Base-by-base conservation (phyloP, 2,888 invertebrate genomes). In the Drosophila vallismaia region DNA sequence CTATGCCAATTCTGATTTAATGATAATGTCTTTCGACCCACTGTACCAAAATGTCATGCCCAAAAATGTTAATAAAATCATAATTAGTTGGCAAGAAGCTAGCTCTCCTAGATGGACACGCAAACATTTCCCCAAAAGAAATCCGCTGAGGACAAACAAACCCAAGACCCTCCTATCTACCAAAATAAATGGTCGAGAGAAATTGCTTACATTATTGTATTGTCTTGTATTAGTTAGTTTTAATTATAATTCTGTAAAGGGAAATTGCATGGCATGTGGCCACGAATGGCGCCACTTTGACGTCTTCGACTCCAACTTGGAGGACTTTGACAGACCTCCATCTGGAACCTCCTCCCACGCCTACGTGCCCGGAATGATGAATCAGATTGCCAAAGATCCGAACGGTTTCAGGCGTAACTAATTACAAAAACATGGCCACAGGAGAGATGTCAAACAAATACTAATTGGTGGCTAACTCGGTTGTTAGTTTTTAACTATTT, bases 291-390 rank as follows among this genome's bases (percentile, higher is more conserved):
- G 82, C 82, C 82, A 78, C 51, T 52, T 68, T 69, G 85, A 66
- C 87, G 82, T 67, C 79, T 46, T 60, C 57, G 63, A 78, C 79
- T 46, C 58, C 57, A 58, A 78, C 62, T 74, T 60, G 71, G 82
- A 76, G 76, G 76, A 71, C 62, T 87, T 76, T 87, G 82, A 81
- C 86, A 87, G 79, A 71, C 78, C 76, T 68, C 63, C 58, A 14
- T 19, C 12, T 24, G 4, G 2, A 14, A 29, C 26, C 60, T 58
- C 44, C 63, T 50, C 51, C 38, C 38, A 40, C 14, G 45, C 7
- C 9, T 81, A 82, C 82, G 82, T 82, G 88, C 71, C 68, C 62
- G 53, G 81, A 74, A 81, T 85, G 75, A 50, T 28, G 42, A n/a
- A 54, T 66, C 38, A 28, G 24, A 36, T 49, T 49, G 56, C 49